Evolutionary conservation across 2,113 vertebrate species (phyloP).

Genomic region (Hystrix cristata): DNA sequence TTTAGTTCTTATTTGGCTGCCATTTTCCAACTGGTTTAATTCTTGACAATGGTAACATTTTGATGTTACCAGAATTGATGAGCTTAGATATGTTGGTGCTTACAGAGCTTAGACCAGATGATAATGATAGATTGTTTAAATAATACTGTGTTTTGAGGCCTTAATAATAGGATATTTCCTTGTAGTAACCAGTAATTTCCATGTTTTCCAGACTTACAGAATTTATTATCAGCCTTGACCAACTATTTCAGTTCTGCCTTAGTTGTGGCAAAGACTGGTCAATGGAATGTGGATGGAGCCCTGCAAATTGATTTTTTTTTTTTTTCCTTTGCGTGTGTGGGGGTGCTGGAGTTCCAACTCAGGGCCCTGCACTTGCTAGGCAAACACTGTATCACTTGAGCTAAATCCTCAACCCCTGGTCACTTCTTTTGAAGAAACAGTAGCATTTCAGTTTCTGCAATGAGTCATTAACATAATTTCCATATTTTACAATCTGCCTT

Average conservation of each 20-base stretch:
- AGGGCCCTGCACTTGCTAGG: too few relatives aligned
- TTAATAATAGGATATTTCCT: not conserved
- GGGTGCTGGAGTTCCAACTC: too few relatives aligned
- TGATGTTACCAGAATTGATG: not conserved
- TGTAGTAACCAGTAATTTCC: conserved; percentile 12
- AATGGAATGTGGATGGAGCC: not conserved
- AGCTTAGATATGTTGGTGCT: not conserved
- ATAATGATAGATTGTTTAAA: not conserved
- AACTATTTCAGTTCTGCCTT: conserved; percentile 14
- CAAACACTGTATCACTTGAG: too few relatives aligned
- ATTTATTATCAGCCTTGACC: not conserved
- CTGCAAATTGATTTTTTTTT: not conserved
- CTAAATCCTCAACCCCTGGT: not conserved
- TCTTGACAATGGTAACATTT: conserved; percentile 36
- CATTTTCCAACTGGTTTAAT: conserved; percentile 45
- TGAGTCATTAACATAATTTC: not conserved
- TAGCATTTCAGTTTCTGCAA: not conserved
- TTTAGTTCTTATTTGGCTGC: not conserved
- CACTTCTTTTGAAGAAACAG: not conserved
- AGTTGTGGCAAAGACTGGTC: not conserved
- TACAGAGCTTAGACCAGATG: not conserved
- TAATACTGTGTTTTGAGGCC: not conserved
- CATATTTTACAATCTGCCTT: not conserved
- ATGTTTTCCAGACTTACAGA: not conserved
- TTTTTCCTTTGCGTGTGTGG: too few relatives aligned